Base-by-base conservation (phyloP, 2,888 invertebrate genomes). In the Trichogramma evanescens region DNA sequence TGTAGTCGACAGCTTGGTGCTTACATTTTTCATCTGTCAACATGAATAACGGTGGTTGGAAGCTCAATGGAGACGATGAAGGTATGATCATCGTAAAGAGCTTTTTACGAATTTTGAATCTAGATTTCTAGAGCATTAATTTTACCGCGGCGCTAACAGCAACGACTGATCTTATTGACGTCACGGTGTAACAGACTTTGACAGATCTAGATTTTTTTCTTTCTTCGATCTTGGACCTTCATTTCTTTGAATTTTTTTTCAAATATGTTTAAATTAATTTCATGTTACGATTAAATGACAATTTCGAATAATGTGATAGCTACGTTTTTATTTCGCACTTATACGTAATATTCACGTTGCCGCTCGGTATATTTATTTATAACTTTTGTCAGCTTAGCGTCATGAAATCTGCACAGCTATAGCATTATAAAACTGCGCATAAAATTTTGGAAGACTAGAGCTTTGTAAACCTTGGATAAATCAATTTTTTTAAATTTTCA, bases 21-120 rank as follows among this genome's bases (percentile, higher is more conserved):
- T 26, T 26, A 26, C 1, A 26, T 26, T 26, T 26, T 26, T 26
- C 26, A 26, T 26, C 26, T 26, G 26, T 26, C 26, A 73, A 70
- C 67, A 75, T 77, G 74, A 74, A 60, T 61, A 70, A 69, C 50
- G 75, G 70, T 41, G 72, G 73, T 65, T 78, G 77, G 77, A 75
- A 76, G 66, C 71, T 78, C 53, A 74, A 76, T 60, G 71, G 72
- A 5, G 71, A 75, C n/a, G 73, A 72, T 5, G 74, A 71, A 70
- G 76, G 78, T 77, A 26, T 26, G 26, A 26, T 26, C 26, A 26
- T 26, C 26, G 26, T 26, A 26, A 26, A 26, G 68, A 66, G 68
- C 59, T 51, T 42, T 13, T 9, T 57, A 46, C 10, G 13, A n/a
- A 56, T 48, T 56, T 51, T 54, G 45, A 41, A 42, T 38, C n/a